Conservation (phyloP, 2,888 invertebrate genomes). For the Cerceris ruficornis region DNA sequence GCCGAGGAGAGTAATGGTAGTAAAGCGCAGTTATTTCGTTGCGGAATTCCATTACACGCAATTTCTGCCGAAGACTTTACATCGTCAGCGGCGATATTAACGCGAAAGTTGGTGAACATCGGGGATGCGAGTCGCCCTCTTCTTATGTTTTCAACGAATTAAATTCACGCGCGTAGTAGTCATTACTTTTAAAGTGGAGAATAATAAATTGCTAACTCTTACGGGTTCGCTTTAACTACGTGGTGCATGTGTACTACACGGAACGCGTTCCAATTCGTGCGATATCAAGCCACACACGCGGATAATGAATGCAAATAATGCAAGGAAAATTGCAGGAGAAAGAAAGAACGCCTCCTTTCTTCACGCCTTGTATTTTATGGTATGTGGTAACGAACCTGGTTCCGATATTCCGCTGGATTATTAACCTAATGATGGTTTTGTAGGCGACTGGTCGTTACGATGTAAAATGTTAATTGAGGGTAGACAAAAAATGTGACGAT, state of each 20-base stretch:
- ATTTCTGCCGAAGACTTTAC: slow-evolving; percentile 44
- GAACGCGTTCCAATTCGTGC: slow-evolving; percentile 1
- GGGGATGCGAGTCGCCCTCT: slow-evolving; percentile 23
- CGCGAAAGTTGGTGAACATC: slow-evolving; percentile 38
- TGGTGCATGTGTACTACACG: slow-evolving; percentile 13
- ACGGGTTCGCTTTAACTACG: not conserved
- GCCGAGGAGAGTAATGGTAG: not conserved
- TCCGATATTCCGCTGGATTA: too few relatives aligned
- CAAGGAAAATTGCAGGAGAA: not conserved
- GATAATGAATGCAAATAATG: slow-evolving; percentile 2
- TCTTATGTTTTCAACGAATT: slow-evolving; percentile 26
- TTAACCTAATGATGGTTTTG: too few relatives aligned
- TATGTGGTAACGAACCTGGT: too few relatives aligned
- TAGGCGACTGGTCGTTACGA: too few relatives aligned
- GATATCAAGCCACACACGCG: slow-evolving; percentile 6
- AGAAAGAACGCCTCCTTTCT: too few relatives aligned
- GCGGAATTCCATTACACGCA: slow-evolving; percentile 52
- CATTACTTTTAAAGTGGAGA: slow-evolving; percentile 52
- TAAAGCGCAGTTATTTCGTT: slow-evolving; percentile 8
- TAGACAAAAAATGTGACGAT: too few relatives aligned
- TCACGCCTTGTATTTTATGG: too few relatives aligned
- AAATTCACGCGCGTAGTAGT: slow-evolving; percentile 30
- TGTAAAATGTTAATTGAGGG: too few relatives aligned
- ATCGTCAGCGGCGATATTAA: slow-evolving; percentile 29
- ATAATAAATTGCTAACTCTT: slow-evolving; percentile 46